phyloP scores from a whole-genome alignment of 1,140 invertebrate genomes.

The Drosophila burlai region DNA sequence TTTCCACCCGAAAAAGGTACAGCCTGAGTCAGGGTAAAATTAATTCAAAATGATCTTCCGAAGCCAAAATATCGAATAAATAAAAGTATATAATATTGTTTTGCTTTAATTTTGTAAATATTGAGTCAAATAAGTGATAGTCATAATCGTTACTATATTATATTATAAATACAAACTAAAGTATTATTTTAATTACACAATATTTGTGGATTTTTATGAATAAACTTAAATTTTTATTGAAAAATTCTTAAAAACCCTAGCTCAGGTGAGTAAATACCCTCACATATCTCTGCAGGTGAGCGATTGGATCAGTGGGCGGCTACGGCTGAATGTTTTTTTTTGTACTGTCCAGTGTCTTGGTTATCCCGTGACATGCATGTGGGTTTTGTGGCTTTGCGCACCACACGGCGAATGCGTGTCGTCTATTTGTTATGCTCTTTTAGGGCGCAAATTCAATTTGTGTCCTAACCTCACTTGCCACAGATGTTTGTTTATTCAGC shows the following conservation, averaged over 20 bases:
- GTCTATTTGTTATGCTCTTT: conserved; percentile 80
- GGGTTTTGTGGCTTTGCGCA: conserved; percentile 61
- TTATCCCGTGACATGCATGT: conserved; percentile 64
- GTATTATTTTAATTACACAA: neutral
- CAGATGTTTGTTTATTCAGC: conserved; percentile 71
- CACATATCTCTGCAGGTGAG: neutral
- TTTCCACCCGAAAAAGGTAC: neutral
- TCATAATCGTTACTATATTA: neutral
- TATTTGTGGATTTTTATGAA: neutral
- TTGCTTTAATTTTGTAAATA: neutral
- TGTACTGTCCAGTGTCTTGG: conserved; percentile 60
- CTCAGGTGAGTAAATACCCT: neutral
- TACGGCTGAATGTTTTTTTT: conserved; percentile 24
- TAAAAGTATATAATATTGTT: neutral
- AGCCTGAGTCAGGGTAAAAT: neutral
- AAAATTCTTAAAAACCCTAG: neutral
- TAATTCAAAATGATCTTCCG: neutral
- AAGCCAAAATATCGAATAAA: neutral
- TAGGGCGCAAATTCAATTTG: conserved; percentile 76
- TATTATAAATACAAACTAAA: neutral
- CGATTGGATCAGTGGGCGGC: conserved; percentile 1
- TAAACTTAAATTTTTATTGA: too few relatives aligned
- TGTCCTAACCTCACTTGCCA: conserved; percentile 52
- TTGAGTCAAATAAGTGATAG: neutral
- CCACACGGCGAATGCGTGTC: conserved; percentile 68